Percentiles rank a stretch among this genome's conserved stretches.
Conservation (phyloP, 2,888 invertebrate species). For the Chrysolina americana region DNA sequence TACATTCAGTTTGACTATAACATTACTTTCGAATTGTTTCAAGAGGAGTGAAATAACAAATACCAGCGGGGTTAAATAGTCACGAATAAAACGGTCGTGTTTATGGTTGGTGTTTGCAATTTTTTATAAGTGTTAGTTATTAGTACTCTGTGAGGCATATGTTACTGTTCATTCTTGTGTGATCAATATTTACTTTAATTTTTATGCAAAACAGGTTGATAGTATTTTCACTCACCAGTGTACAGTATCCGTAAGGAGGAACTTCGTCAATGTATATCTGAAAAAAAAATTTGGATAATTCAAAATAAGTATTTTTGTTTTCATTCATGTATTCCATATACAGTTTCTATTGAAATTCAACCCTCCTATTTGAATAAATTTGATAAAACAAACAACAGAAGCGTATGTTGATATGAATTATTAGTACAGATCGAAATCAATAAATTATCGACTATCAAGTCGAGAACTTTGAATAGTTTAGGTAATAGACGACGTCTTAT, state of each 20-base stretch:
- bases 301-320: background rate
- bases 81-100: constrained; percentile 43
- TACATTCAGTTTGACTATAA: constrained; percentile 26
- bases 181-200: constrained; percentile 36
- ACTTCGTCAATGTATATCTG: constrained; percentile 18
- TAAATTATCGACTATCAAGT: no score
- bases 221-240: constrained; percentile 26
- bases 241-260: constrained; percentile 18
- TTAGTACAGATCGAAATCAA: no score
- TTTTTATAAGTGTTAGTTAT: constrained; percentile 32
- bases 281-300: constrained; percentile 8
- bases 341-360: no score
- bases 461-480: no score
- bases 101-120: constrained; percentile 34
- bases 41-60: constrained; percentile 44
- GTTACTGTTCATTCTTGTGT: constrained; percentile 24
- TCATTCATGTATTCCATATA: no score
- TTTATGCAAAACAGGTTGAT: constrained; percentile 36
- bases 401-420: no score
- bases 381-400: no score
- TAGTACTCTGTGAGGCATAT: constrained; percentile 28
- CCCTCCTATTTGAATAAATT: no score
- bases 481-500: no score
- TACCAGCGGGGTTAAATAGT: constrained; percentile 41
- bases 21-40: constrained; percentile 41